Conservation (phyloP, 2,113 vertebrate genomes). For the Cebidichthys violaceus region DNA sequence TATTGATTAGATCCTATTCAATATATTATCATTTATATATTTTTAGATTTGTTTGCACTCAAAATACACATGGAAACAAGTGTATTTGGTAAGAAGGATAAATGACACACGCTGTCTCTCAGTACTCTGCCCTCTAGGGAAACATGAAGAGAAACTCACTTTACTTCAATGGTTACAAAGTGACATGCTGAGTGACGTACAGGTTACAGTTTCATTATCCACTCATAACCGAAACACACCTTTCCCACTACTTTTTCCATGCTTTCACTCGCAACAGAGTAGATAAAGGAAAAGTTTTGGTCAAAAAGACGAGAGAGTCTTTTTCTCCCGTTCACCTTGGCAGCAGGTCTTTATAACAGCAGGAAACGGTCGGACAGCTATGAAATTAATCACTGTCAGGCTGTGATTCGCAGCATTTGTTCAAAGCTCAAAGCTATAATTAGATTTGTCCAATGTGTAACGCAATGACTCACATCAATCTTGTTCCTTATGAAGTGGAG, state of each 20-base stretch:
- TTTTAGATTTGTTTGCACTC: neutral
- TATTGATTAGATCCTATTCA: neutral
- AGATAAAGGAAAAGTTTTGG: conserved; percentile 2
- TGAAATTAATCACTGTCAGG: conserved; percentile 49
- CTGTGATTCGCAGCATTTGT: conserved; percentile 42
- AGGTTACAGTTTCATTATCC: conserved; percentile 2
- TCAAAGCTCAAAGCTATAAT: conserved; percentile 40
- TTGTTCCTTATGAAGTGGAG: conserved; percentile 14
- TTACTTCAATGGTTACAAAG: conserved; percentile 7
- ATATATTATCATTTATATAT: neutral
- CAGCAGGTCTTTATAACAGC: conserved; percentile 10
- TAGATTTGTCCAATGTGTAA: conserved; percentile 38
- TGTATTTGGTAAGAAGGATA: neutral
- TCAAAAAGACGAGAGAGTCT: neutral
- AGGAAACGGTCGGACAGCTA: conserved; percentile 16
- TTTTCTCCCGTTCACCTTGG: conserved; percentile 26
- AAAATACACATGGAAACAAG: neutral
- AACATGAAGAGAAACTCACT: conserved; percentile 14
- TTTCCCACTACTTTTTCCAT: neutral
- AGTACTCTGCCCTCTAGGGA: conserved; percentile 34
- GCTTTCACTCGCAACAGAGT: neutral
- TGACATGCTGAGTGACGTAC: neutral
- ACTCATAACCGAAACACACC: conserved; percentile 5
- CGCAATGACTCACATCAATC: conserved; percentile 45
- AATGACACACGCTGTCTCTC: neutral